Conservation (phyloP, 2,113 vertebrate genomes). For the Megaleporinus macrocephalus region DNA sequence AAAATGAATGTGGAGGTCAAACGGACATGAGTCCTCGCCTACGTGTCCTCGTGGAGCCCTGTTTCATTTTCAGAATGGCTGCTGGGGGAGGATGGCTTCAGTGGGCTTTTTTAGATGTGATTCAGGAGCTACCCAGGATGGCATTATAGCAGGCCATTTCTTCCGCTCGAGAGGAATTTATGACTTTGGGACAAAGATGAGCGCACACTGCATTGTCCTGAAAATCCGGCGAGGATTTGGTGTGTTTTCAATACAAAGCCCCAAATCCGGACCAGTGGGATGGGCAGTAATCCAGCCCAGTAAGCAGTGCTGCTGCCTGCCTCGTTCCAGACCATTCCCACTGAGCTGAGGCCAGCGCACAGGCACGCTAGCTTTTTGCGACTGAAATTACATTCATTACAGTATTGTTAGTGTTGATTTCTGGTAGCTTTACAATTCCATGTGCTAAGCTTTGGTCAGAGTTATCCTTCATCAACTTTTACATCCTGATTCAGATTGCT, state of each 20-base stretch:
- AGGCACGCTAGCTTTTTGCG: neutral
- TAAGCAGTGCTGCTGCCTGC: slow-evolving; percentile 19
- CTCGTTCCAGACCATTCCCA: slow-evolving; percentile 1
- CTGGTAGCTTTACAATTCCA: neutral
- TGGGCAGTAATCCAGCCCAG: slow-evolving; percentile 35
- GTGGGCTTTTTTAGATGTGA: slow-evolving; percentile 25
- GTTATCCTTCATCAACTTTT: neutral
- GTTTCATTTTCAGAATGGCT: slow-evolving; percentile 7
- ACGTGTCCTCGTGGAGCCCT: neutral
- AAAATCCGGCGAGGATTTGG: slow-evolving; percentile 49
- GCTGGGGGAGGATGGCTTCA: slow-evolving; percentile 4
- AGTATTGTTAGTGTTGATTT: neutral
- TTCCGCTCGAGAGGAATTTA: slow-evolving; percentile 41
- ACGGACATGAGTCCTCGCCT: neutral
- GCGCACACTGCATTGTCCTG: slow-evolving; percentile 37
- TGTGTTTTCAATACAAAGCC: slow-evolving; percentile 43
- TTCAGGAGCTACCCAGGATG: slow-evolving; percentile 11
- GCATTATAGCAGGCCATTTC: slow-evolving; percentile 13
- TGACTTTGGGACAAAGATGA: slow-evolving; percentile 37
- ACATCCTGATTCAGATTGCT: neutral
- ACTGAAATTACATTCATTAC: neutral
- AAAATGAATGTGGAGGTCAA: slow-evolving; percentile 10
- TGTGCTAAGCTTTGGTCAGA: neutral
- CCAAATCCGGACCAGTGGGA: slow-evolving; percentile 38
- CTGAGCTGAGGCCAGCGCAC: neutral